These are phyloP conservation scores for Umimayanthus kanabou DNA, from an alignment of 92 coral and sea anemone species.

Conservation along the genomic window DNA sequence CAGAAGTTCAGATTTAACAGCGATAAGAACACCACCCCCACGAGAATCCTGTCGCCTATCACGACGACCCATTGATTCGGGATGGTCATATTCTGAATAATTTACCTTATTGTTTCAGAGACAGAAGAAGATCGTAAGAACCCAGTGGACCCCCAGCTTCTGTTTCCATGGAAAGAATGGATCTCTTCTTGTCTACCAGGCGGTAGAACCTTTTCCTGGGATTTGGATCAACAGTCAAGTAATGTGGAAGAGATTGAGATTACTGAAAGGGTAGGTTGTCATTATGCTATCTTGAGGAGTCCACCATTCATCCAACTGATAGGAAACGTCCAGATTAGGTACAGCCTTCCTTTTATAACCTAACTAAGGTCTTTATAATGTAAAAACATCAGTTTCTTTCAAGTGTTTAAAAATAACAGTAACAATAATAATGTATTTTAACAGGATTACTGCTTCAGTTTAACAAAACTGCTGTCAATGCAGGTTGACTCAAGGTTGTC, in stretches of 20 bases:
- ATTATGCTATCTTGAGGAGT: not conserved
- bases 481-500: no score
- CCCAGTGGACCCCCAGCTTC: conserved; percentile 17
- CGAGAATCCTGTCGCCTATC: no score
- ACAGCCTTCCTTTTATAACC: not conserved
- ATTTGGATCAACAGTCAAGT: conserved; percentile 7
- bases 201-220: conserved; percentile 31
- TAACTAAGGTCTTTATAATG: not conserved
- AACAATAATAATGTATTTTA: no score
- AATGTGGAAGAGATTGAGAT: conserved; percentile 21
- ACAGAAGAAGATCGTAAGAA: conserved; percentile 30
- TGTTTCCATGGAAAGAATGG: conserved; percentile 45
- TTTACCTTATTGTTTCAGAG: not conserved
- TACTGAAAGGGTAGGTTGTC: conserved; percentile 2
- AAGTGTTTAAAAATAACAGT: no score
- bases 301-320: not conserved
- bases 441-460: no score
- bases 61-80: no score
- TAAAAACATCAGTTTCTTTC: no score
- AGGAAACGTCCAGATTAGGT: not conserved
- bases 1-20: no score
- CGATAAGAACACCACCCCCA: no score
- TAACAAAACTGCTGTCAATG: no score
- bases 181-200: conserved; percentile 32
- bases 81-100: not conserved